Conservation (phyloP, 2,797 vertebrate genomes). For the Myiotriccus ornatus region DNA sequence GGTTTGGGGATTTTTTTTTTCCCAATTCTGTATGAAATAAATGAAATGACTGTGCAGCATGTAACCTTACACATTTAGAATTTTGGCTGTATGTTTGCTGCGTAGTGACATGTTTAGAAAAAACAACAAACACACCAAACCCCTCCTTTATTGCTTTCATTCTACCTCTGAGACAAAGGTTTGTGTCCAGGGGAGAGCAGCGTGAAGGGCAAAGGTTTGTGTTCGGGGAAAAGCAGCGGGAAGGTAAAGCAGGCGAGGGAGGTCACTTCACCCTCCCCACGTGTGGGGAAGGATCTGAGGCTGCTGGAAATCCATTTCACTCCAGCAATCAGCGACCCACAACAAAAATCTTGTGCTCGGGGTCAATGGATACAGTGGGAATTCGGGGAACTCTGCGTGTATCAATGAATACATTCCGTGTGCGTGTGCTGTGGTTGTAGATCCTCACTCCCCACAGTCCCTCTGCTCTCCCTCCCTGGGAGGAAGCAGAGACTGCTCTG, state of each 20-base stretch:
- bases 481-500: background rate
- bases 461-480: background rate
- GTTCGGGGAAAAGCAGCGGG: background rate
- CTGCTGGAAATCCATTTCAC: background rate
- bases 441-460: background rate
- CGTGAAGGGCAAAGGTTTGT: background rate
- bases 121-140: background rate
- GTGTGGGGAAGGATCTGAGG: background rate
- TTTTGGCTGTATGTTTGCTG: background rate
- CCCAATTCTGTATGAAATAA: background rate
- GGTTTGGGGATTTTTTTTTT: background rate
- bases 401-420: background rate
- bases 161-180: background rate
- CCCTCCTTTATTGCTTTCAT: background rate
- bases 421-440: background rate
- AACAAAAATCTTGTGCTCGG: background rate
- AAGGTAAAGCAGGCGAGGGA: background rate
- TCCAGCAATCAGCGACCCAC: background rate
- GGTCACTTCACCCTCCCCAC: background rate
- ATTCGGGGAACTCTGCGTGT: accelerated
- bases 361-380: background rate
- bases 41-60: background rate
- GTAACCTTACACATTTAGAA: background rate
- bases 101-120: background rate
- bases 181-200: background rate